Evolutionary conservation across 2,888 invertebrate genomes (phyloP), one percentile per base, ranked within the genome.

Genomic region (Trachelus stipa): DNA sequence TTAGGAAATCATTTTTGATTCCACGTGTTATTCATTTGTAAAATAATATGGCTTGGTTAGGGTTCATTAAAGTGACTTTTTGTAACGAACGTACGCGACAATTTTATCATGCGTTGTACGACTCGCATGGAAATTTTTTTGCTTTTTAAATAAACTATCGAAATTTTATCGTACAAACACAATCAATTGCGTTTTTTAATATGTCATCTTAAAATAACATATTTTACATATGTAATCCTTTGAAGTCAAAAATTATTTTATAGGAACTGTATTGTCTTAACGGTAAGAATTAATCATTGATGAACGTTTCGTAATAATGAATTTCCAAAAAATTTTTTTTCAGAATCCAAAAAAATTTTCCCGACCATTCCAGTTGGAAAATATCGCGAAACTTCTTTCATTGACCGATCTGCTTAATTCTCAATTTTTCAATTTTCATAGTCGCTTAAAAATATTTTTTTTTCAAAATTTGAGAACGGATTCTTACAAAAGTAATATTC

Each of bases 401-500:
- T 2, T 6, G 40, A 9, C 23, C 4, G 23, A 56, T 6, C 23
- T 56, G 23, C 23, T 2, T 23, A 56, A 56, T 40, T 40, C 40
- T 15, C 15, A 15, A 15, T 15, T 40, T 40, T 40, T 15, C 0
- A 1, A 15, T 56, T 56, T 56, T 56, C 9, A 0, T 23, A 56
- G 23, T 56, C 40, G 40, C 40, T 4, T 4, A 15, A 15, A 40
- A 15, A 15, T 4, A 0, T 40, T 15, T 4, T 40, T 40, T 6
- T 40, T 15, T 15, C 6, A 0, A 40, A 40, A 56, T 34, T 73
- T 35, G 79, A 80, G 83, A 81, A 79, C 79, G 73, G 69, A 79
- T 81, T 76, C 82, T 84, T 80, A 84, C 82, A 31, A 74, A 73
- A 12, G 23, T 12, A 35, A 4, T 56, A 73, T 81, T 83, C 73